A percentile compares a stretch with the other conserved stretches of the same genome.
Evolutionary conservation across 2,888 invertebrate genomes (phyloP).

Genomic region (Cantharis lateralis): DNA sequence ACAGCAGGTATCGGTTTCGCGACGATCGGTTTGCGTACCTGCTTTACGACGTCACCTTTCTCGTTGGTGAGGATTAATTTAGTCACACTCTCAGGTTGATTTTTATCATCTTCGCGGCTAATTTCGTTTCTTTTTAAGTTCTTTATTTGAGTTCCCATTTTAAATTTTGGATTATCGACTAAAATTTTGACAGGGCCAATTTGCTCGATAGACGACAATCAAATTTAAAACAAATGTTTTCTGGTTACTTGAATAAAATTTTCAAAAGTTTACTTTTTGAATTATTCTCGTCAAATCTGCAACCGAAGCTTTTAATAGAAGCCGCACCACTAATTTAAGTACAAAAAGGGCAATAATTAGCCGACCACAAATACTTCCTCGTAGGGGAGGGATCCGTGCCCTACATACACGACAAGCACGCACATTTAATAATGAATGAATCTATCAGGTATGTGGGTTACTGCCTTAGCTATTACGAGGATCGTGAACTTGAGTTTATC

Average conservation of each 20-base stretch:
- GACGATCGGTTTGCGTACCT: neutral
- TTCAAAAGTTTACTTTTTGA: neutral
- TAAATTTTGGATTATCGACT: neutral
- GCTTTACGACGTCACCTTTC: conserved; percentile 4
- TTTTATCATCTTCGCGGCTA: neutral
- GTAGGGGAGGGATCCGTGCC: neutral
- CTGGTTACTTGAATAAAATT: neutral
- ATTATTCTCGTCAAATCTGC: neutral
- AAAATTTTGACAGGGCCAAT: neutral
- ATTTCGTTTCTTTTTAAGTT: neutral
- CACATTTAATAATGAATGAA: neutral
- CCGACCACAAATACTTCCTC: neutral
- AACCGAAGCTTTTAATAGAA: neutral
- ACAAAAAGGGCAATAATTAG: neutral
- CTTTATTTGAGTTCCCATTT: neutral
- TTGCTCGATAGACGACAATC: neutral
- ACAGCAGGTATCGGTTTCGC: neutral
- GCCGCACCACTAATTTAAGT: neutral
- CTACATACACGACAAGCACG: neutral
- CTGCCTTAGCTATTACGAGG: neutral
- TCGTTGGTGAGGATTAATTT: neutral
- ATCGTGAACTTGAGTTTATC: neutral
- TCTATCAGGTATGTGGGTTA: neutral
- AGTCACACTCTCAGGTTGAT: neutral
- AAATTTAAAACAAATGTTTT: neutral